Base-by-base conservation (phyloP, 1,140 invertebrate genomes). In the Andricus grossulariae region DNA sequence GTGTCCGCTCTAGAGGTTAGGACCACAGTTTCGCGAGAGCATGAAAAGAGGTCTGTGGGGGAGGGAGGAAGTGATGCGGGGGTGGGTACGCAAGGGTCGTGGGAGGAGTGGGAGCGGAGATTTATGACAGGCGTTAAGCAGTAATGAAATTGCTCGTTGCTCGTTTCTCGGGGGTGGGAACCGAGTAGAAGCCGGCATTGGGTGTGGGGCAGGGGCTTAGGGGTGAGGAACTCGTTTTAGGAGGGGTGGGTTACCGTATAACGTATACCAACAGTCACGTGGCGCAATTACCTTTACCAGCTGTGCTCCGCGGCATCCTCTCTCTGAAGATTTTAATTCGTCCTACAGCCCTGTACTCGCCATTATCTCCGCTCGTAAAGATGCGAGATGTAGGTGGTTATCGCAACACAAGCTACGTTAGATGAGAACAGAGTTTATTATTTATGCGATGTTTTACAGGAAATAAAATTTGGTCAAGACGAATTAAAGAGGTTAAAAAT, bases 121-220 rank as follows among this genome's bases (percentile, higher is more conserved):
- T 91, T 91, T 91, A 91, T 90, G 90, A 91, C 89, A 91, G 90
- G 90, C 90, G 90, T 91, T 91, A 91, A 91, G 90, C 90, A 91
- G 90, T 91, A 91, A 91, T 90, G 90, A 91, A 91, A 91, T 91
- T 91, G 90, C 90, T 91, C 90, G 90, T 90, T 91, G 89, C 89
- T 89, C 88, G 89, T 88, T 90, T 88, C 86, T 88, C 83, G 77
- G 82, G 83, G 83, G 81, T 79, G 84, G 81, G 84, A 84, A 79
- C 80, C 81, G 84, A 84, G 86, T 72, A 80, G 82, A 81, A 79
- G 51, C 50, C 74, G 72, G 66, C 70, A 60, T 74, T 45, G 75
- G 66, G 72, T 80, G 82, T 78, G 78, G 76, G 82, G 79, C 73
- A 77, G 74, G 73, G 71, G 75, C 79, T 79, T 71, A 50, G n/a